A percentile compares a stretch with the other conserved stretches of the same genome.
These are phyloP conservation scores for Bolinopsis microptera DNA, from an alignment of 37 sponge, comb jelly and placozoan species.

Conservation along the genomic window DNA sequence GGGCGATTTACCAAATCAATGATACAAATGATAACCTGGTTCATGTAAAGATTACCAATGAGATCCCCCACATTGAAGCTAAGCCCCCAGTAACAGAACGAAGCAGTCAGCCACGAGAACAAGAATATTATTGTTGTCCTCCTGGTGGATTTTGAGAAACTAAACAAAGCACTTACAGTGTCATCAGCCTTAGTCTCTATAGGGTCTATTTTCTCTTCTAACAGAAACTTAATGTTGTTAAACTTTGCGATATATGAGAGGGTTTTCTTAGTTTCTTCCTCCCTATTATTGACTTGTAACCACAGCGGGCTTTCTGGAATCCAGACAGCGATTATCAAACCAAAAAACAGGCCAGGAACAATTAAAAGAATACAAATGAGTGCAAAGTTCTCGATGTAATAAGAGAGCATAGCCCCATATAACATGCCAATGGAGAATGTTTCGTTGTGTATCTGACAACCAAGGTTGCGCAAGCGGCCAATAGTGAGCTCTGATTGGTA, in stretches of 20 bases:
- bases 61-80: slow-evolving; percentile 57
- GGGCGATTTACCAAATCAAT: slow-evolving; percentile 43
- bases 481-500: slow-evolving; percentile 59
- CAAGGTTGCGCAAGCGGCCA: slow-evolving; percentile 25
- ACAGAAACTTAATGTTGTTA: neutral
- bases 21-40: slow-evolving; percentile 20
- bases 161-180: neutral
- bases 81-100: slow-evolving; percentile 43
- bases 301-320: slow-evolving; percentile 26
- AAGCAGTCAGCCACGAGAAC: slow-evolving; percentile 37
- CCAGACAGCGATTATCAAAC: neutral
- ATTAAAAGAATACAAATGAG: neutral
- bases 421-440: slow-evolving; percentile 22
- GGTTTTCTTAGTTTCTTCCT: neutral
- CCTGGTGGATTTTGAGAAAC: neutral
- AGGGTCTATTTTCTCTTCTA: neutral
- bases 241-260: slow-evolving; percentile 32
- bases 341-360: neutral
- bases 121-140: slow-evolving; percentile 1
- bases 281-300: neutral
- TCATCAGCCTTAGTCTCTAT: neutral
- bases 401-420: slow-evolving; percentile 23
- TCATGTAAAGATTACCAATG: slow-evolving; percentile 53
- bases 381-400: neutral
- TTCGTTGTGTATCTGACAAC: slow-evolving; percentile 27